These are phyloP conservation scores for Zonitis immaculata DNA, from an alignment of 2,888 invertebrate genomes.

Conservation along the genomic window DNA sequence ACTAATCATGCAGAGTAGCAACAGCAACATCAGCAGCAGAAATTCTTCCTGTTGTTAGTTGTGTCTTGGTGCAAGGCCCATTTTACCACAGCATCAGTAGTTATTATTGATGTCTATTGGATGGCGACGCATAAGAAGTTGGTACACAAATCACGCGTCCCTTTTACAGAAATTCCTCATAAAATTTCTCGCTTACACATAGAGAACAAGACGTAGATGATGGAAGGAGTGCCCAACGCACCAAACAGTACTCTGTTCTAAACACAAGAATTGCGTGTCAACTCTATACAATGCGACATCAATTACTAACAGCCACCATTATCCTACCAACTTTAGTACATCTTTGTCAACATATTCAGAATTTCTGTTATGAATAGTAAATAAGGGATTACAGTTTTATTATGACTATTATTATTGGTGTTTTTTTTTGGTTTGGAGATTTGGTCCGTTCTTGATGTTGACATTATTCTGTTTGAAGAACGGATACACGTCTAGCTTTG, in stretches of 20 bases:
- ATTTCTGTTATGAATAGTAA: slow-evolving; percentile 28
- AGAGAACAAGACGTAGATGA: no score
- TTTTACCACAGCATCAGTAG: slow-evolving; percentile 24
- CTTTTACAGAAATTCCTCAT: slow-evolving; percentile 11
- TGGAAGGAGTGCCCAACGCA: slow-evolving; percentile 36
- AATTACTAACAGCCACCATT: slow-evolving; percentile 8
- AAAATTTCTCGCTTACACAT: slow-evolving; percentile 8
- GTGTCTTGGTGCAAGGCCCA: neutral
- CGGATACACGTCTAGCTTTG: slow-evolving; percentile 4
- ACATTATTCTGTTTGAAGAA: slow-evolving; percentile 1
- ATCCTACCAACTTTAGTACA: slow-evolving; percentile 18
- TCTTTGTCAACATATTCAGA: slow-evolving; percentile 32
- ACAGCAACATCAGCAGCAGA: neutral
- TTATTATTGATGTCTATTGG: slow-evolving; percentile 33
- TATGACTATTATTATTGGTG: neutral
- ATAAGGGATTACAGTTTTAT: neutral
- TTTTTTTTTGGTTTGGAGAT: neutral
- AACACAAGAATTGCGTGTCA: slow-evolving; percentile 27
- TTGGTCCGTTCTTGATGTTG: neutral
- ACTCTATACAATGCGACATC: slow-evolving; percentile 4
- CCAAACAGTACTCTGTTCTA: slow-evolving; percentile 25
- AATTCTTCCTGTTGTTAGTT: slow-evolving; percentile 13
- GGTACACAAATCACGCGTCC: slow-evolving; percentile 36
- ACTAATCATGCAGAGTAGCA: slow-evolving; percentile 27
- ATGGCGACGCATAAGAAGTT: slow-evolving; percentile 30